Conservation (phyloP, 1,140 invertebrate genomes). For the Bombus polaris region DNA sequence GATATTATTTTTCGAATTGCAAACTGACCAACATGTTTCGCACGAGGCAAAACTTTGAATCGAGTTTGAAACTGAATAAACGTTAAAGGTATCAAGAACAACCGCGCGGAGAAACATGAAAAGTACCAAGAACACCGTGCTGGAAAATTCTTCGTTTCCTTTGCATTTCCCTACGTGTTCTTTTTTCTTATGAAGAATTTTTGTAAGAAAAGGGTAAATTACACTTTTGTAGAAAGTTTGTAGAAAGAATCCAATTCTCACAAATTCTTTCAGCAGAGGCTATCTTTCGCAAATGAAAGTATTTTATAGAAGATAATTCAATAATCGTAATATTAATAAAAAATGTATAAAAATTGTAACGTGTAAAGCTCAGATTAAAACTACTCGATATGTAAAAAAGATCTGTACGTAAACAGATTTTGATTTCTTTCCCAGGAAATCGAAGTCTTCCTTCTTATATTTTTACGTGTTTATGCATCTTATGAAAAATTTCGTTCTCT, state of each 20-base stretch:
- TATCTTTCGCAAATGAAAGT: not conserved
- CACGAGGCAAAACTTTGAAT: slow-evolving; percentile 53
- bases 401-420: too few relatives aligned
- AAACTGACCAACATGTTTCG: slow-evolving; percentile 42
- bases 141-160: not conserved
- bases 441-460: too few relatives aligned
- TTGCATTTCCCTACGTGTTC: not conserved
- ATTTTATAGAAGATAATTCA: not conserved
- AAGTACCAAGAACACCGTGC: not conserved
- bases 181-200: not conserved
- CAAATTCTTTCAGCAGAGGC: not conserved
- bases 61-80: slow-evolving; percentile 58
- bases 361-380: too few relatives aligned
- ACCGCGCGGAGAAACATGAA: too few relatives aligned
- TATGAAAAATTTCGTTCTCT: not conserved
- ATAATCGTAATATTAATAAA: too few relatives aligned
- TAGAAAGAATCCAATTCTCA: not conserved
- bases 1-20: slow-evolving; percentile 66
- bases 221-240: not conserved
- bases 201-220: not conserved
- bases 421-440: too few relatives aligned
- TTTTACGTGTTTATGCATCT: not conserved
- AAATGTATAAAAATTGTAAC: too few relatives aligned
- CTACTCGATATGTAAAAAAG: too few relatives aligned
- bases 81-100: slow-evolving; percentile 10